phyloP scores from a whole-genome alignment of 92 coral and sea anemone species.

The Virgularia gustaviana region DNA sequence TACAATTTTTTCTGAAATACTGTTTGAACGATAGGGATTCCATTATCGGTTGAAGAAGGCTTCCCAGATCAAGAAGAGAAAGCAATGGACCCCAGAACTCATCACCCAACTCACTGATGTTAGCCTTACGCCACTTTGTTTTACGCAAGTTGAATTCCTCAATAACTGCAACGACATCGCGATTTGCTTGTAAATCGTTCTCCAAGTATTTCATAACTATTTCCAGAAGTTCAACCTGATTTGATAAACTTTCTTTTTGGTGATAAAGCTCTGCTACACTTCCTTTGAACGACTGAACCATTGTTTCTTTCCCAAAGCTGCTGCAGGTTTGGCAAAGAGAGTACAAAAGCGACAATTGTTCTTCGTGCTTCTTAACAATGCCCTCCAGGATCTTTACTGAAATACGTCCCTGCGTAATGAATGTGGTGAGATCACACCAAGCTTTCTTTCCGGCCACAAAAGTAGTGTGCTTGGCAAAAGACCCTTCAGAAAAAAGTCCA shows the following conservation, averaged over 20 bases:
- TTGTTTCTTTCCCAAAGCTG: not conserved
- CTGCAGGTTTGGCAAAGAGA: not conserved
- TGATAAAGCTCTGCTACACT: not conserved
- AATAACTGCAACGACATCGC: slow-evolving; percentile 2
- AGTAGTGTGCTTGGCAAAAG: not conserved
- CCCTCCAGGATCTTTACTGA: not conserved
- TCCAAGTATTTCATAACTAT: slow-evolving; percentile 17
- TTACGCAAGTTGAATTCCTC: slow-evolving; percentile 30
- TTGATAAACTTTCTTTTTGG: not conserved
- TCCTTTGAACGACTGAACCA: too few species aligned
- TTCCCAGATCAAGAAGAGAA: slow-evolving; percentile 18
- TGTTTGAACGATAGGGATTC: not conserved
- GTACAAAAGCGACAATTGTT: slow-evolving; percentile 9
- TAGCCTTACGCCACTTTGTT: not conserved
- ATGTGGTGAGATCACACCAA: not conserved
- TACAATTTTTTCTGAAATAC: too few species aligned
- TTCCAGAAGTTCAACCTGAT: slow-evolving; percentile 10
- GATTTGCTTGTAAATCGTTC: slow-evolving; percentile 23
- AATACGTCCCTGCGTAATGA: slow-evolving; percentile 1
- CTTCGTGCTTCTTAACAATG: not conserved
- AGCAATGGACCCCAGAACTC: slow-evolving; percentile 39
- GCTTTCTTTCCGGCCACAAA: not conserved
- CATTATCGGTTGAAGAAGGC: not conserved
- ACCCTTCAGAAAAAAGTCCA: too few species aligned
- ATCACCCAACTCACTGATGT: not conserved